phyloP scores from a whole-genome alignment of 2,888 invertebrate genomes.

The Druceiella hillmani region DNA sequence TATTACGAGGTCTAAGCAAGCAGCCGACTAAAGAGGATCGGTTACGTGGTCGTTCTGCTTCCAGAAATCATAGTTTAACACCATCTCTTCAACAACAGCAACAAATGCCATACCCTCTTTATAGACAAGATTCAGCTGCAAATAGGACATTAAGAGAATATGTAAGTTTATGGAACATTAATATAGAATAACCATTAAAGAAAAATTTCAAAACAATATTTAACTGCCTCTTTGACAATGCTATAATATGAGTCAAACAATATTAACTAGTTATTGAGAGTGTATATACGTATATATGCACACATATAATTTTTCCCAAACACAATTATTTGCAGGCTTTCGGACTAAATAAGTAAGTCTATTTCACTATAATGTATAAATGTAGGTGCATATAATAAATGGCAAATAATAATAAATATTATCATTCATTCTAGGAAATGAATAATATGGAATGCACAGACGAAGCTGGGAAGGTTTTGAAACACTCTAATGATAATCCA shows the following conservation, averaged over 20 bases:
- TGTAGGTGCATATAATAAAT: too few relatives aligned
- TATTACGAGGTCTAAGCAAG: conserved; percentile 67
- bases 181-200: too few relatives aligned
- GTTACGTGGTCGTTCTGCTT: conserved; percentile 66
- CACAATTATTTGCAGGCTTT: too few relatives aligned
- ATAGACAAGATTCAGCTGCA: conserved; percentile 52
- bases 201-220: too few relatives aligned
- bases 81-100: conserved; percentile 25
- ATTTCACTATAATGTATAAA: too few relatives aligned
- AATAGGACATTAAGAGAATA: conserved; percentile 68
- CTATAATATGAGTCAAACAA: too few relatives aligned
- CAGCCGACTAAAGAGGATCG: conserved; percentile 83
- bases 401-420: too few relatives aligned
- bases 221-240: too few relatives aligned
- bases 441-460: conserved; percentile 70
- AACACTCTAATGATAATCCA: conserved; percentile 82
- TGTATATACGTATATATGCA: too few relatives aligned
- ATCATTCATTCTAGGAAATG: conserved; percentile 65
- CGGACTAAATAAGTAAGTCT: too few relatives aligned
- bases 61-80: conserved; percentile 62
- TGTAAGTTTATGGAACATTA: conserved; percentile 50
- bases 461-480: conserved; percentile 71
- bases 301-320: too few relatives aligned
- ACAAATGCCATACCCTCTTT: conserved; percentile 46
- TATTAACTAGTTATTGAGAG: too few relatives aligned